Base-by-base conservation (phyloP, 2,797 vertebrate species). In the Gallinago nigripennis region DNA sequence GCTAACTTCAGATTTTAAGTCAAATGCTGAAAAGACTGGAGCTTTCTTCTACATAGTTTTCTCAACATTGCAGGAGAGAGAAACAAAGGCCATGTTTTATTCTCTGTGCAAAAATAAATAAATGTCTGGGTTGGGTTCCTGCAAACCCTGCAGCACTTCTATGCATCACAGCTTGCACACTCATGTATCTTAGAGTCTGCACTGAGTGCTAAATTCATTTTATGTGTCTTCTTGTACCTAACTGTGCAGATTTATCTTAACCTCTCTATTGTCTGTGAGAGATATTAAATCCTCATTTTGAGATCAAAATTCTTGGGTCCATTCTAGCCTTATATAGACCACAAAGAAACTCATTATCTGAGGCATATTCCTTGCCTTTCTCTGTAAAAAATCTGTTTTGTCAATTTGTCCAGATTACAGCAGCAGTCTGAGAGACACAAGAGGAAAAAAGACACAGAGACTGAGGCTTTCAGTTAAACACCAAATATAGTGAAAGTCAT, bases 91-190 rank as follows among this genome's bases (percentile, higher is more conserved):
- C 5, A 7, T 68, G 68, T 81, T 91, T 85, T 81, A 54, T 77
- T 75, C 86, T 86, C 69, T 71, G 33, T 92, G 58, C 72, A 88
- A 92, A 88, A 83, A 56, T 51, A 94, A 78, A 75, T 66, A 90
- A 71, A 78, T 54, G 43, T 56, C 61, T 81, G 63, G 3, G 12
- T 58, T 90, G 63, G 54, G 9, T 80, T 90, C 64, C 78, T 88
- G 12, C 31, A 92, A 80, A 35, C 88, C 78, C 68, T 82, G 78
- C 28, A 85, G 86, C 43, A 48, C 48, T 82, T 86, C 90, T 33
- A 48, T 73, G 78, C 77, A 82, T 94, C 80, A 79, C 70, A 86
- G 85, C 60, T 90, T 90, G 70, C 48, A 86, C 2, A 1, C 30
- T 86, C 54, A 19, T 75, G 51, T 63, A 43, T 87, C 82, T 91